phyloP scores from a whole-genome alignment of 1,140 invertebrate species.

The Arctopsyche grandis region DNA sequence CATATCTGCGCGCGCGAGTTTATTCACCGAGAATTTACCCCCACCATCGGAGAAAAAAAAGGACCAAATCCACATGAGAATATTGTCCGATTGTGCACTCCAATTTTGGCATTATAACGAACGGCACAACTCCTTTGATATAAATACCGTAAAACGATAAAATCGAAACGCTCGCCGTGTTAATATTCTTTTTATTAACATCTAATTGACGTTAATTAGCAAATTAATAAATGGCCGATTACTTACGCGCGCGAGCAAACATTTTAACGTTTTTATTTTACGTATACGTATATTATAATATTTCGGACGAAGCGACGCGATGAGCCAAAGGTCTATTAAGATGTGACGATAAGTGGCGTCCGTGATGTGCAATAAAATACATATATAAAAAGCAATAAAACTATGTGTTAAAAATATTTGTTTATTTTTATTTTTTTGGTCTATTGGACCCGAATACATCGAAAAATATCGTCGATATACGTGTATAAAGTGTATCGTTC shows the following conservation, averaged over 20 bases:
- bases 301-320: neutral
- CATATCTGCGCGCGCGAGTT: neutral
- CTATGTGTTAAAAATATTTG: no score
- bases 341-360: neutral
- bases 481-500: no score
- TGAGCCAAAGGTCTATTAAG: neutral
- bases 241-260: neutral
- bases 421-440: no score
- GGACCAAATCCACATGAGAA: neutral
- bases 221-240: constrained; percentile 10
- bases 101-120: neutral
- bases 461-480: no score
- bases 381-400: constrained; percentile 8
- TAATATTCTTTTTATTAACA: constrained; percentile 23
- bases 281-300: no score
- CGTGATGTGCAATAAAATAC: constrained; percentile 1
- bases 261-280: neutral
- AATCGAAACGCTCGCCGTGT: constrained; percentile 16
- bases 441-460: no score
- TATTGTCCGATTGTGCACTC: neutral
- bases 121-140: neutral
- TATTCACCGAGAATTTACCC: neutral
- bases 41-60: neutral
- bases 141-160: constrained; percentile 18
- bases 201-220: constrained; percentile 30